Conservation (phyloP, 2,113 vertebrate genomes). For the Mungos mungo region DNA sequence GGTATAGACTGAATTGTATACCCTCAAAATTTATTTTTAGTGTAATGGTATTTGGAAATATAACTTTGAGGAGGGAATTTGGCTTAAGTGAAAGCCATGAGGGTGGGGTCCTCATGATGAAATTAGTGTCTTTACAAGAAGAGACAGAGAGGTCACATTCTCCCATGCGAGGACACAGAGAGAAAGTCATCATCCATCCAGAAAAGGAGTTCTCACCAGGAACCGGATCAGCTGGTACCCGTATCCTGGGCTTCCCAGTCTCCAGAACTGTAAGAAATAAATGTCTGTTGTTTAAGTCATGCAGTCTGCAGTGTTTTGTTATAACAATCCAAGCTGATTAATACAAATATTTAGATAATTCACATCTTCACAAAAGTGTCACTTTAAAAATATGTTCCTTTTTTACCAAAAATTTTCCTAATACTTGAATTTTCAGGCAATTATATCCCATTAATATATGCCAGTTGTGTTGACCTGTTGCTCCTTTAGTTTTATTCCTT, state of each 20-base stretch:
- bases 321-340: background rate
- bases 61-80: background rate
- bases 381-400: background rate
- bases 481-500: slow-evolving; percentile 21
- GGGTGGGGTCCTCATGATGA: background rate
- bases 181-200: background rate
- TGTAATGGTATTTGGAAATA: background rate
- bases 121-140: background rate
- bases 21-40: background rate
- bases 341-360: background rate
- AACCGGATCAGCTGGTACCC: background rate
- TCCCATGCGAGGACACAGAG: background rate
- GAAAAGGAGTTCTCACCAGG: background rate
- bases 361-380: background rate
- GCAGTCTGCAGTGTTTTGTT: background rate
- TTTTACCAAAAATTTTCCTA: background rate
- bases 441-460: background rate
- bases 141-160: background rate
- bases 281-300: background rate
- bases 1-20: background rate
- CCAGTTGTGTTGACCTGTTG: background rate
- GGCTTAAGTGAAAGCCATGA: background rate
- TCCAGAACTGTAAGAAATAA: background rate
- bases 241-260: background rate
- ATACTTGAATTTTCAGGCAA: slow-evolving; percentile 3